Evolutionary conservation across 2,113 vertebrate genomes (phyloP).

Genomic region (Noturus placidus): DNA sequence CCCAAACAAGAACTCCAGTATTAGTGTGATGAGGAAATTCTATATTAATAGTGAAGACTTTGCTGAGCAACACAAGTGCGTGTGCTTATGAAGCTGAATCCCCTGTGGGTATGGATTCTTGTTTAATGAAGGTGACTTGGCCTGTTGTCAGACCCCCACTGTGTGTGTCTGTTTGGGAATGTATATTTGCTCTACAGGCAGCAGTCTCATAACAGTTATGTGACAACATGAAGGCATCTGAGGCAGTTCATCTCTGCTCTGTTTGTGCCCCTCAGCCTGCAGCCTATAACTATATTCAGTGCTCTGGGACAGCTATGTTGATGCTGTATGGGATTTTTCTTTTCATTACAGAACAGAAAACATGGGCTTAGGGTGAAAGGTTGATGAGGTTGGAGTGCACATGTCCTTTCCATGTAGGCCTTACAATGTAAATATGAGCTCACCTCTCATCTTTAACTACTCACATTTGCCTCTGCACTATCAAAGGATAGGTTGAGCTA

Average conservation of each 20-base stretch:
- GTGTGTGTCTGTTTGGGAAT: not conserved
- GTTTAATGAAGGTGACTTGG: constrained; percentile 21
- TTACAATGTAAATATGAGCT: not conserved
- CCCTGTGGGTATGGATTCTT: constrained; percentile 14
- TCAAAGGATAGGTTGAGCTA: not conserved
- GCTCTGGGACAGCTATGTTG: not conserved
- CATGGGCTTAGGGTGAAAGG: not conserved
- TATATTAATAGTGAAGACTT: not conserved
- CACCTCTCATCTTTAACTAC: not conserved
- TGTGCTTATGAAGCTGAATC: constrained; percentile 8
- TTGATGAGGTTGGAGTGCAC: not conserved
- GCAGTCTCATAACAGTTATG: constrained; percentile 14
- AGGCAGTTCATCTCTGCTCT: not conserved
- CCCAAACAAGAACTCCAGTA: not conserved
- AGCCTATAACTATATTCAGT: not conserved
- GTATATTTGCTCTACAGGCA: not conserved
- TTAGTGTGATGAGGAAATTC: not conserved
- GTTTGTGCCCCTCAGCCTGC: not conserved
- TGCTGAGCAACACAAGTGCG: not conserved
- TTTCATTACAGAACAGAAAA: not conserved
- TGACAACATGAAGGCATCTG: constrained; percentile 6
- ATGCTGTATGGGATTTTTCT: not conserved
- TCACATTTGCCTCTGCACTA: not conserved
- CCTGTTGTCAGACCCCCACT: constrained; percentile 7
- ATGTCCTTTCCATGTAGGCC: not conserved